These are phyloP conservation scores for Callosobruchus maculatus DNA, from an alignment of 2,888 invertebrate species.

Conservation along the genomic window DNA sequence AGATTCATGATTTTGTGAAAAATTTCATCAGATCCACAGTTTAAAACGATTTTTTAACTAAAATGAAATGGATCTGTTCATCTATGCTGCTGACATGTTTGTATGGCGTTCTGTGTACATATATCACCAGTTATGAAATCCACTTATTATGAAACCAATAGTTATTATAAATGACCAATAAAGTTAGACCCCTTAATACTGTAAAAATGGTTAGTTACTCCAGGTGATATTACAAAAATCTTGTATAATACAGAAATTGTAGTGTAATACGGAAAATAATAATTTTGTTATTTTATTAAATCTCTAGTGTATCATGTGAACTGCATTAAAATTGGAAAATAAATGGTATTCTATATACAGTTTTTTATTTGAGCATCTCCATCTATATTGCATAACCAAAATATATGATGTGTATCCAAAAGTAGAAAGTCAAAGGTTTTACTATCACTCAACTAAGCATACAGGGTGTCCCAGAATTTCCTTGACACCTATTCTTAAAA, in stretches of 20 bases:
- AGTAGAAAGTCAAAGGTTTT: too few relatives aligned
- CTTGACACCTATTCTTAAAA: too few relatives aligned
- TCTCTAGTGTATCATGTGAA: conserved; percentile 1
- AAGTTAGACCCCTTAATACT: background rate
- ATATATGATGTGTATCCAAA: too few relatives aligned
- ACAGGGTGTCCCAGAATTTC: too few relatives aligned
- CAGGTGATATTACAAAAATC: background rate
- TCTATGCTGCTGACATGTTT: background rate
- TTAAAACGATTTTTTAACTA: too few relatives aligned
- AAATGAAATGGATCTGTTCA: background rate
- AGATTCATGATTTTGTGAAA: too few relatives aligned
- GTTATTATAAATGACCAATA: background rate
- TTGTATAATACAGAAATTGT: conserved; percentile 3
- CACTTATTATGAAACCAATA: background rate
- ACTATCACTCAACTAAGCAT: too few relatives aligned
- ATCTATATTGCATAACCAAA: too few relatives aligned
- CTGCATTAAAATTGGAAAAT: background rate
- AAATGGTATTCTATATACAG: background rate
- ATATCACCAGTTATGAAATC: background rate
- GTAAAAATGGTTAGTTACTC: background rate
- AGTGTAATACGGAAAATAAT: conserved; percentile 3
- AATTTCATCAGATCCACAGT: too few relatives aligned
- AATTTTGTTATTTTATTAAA: conserved; percentile 8
- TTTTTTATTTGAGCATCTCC: too few relatives aligned
- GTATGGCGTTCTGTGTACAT: background rate